Base-by-base conservation (phyloP, 2,113 vertebrate species). In the Cygnus buccinator region DNA sequence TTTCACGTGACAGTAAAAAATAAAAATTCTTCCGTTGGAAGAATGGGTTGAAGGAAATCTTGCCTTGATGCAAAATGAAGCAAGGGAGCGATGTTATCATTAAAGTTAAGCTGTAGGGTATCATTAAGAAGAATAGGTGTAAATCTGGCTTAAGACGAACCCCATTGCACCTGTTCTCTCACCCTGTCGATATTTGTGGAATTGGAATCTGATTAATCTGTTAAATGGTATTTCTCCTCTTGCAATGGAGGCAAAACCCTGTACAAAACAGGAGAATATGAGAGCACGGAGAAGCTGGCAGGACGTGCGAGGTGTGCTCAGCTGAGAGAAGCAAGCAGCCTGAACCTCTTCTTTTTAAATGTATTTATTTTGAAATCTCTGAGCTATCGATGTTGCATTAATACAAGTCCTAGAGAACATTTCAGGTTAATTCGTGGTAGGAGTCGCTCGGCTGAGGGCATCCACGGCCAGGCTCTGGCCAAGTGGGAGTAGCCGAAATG, bases 191-290 rank as follows among this genome's bases (percentile, higher is more conserved):
- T 87, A n/a, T 79, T 55, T 90, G 31, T 35, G 44, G 12, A 10
- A 1, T 1, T 55, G 73, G 59, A 26, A 28, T 75, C 86, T 10
- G 33, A 66, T 70, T 90, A 4, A 7, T 33, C 41, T 50, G 13
- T 58, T 70, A 2, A 9, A 1, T 26, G 23, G 43, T 33, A 6
- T 19, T 91, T 14, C 11, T 80, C n/a, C 21, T 68, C 54, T 20
- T 21, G 31, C 16, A 2, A 0, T 9, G 33, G 23, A 46, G 22
- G 39, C 44, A 58, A 61, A 76, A 65, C 10, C 19, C 41, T 15
- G 0, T 13, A 3, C 14, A 10, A 33, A 67, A 15, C 1, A 29
- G 29, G 41, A 33, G 62, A 35, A n/a, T 3, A 2, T 2, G 23
- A 46, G 41, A 75, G 33, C 4, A 23, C 6, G 23, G 80, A 31